A percentile compares a stretch with the other conserved stretches of the same genome.
Evolutionary conservation across 2,113 vertebrate species (phyloP).

Genomic region (Thalassoma bifasciatum): DNA sequence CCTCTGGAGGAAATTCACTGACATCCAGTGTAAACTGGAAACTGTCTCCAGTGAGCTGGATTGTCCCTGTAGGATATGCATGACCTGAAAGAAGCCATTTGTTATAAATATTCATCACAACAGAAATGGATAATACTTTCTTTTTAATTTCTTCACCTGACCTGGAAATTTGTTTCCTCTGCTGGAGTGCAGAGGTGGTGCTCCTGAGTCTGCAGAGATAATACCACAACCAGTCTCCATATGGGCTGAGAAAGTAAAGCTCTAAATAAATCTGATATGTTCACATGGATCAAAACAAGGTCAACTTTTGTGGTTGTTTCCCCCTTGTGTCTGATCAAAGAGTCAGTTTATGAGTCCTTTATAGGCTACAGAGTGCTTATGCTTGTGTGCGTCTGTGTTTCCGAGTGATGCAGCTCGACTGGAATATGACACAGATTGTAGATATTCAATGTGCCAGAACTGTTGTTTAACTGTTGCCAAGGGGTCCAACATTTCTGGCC

Average conservation of each 20-base stretch:
- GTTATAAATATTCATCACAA: neutral
- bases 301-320: neutral
- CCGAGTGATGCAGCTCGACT: slow-evolving; percentile 32
- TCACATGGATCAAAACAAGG: neutral
- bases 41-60: slow-evolving; percentile 87
- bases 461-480: slow-evolving; percentile 41
- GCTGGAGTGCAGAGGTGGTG: slow-evolving; percentile 65
- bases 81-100: slow-evolving; percentile 36
- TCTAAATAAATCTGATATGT: neutral
- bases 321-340: slow-evolving; percentile 8
- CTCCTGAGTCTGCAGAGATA: slow-evolving; percentile 82
- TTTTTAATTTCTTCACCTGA: slow-evolving; percentile 20
- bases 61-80: slow-evolving; percentile 70
- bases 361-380: slow-evolving; percentile 30
- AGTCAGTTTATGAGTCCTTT: slow-evolving; percentile 33
- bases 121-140: neutral
- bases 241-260: slow-evolving; percentile 30
- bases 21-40: slow-evolving; percentile 92
- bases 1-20: slow-evolving; percentile 90
- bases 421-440: slow-evolving; percentile 45
- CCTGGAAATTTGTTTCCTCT: slow-evolving; percentile 83
- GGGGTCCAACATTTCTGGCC: slow-evolving; percentile 30
- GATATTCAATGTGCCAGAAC: slow-evolving; percentile 49
- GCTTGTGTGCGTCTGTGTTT: slow-evolving; percentile 23
- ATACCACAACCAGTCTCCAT: slow-evolving; percentile 85